These are phyloP conservation scores for Mastacembelus armatus DNA, from an alignment of 2,797 vertebrate genomes.

Conservation along the genomic window DNA sequence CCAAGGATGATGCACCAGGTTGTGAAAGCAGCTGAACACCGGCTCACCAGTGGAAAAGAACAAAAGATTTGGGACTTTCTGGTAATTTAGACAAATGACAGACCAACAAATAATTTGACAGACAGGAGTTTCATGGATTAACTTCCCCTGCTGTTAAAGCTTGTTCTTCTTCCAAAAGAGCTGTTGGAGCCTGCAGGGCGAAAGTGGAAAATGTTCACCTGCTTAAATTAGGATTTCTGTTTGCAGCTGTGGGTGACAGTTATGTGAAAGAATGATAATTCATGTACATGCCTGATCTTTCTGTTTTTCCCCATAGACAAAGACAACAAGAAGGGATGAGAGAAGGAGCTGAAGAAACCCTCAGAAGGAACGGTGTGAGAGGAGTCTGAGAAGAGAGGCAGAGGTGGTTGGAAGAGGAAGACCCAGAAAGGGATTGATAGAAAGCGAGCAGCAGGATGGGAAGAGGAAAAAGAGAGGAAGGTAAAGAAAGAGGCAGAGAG, in stretches of 20 bases:
- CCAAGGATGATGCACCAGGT: conserved; percentile 1
- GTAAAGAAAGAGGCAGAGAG: conserved; percentile 29
- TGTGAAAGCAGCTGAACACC: conserved; percentile 2
- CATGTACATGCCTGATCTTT: neutral
- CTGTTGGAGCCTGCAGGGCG: conserved; percentile 10
- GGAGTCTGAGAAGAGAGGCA: neutral
- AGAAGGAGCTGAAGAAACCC: too few species aligned
- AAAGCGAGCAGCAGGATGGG: conserved; percentile 13
- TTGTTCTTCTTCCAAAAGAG: conserved; percentile 19
- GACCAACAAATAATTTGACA: conserved; percentile 19
- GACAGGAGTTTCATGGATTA: conserved; percentile 36
- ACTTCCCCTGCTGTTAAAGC: conserved; percentile 22
- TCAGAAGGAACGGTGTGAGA: neutral
- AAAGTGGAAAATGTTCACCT: conserved; percentile 1
- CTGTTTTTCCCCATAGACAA: neutral
- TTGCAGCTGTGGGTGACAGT: conserved; percentile 24
- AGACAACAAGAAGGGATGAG: neutral
- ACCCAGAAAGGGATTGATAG: conserved; percentile 5
- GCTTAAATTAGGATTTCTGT: conserved; percentile 34
- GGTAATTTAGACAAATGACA: conserved; percentile 3
- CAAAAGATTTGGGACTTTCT: conserved; percentile 15
- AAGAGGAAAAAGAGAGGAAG: conserved; percentile 20
- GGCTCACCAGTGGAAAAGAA: neutral
- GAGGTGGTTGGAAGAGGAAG: conserved; percentile 34
- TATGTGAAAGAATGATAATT: neutral